Conservation (phyloP, 2,888 invertebrate species). For the Sarcophaga subvicina region DNA sequence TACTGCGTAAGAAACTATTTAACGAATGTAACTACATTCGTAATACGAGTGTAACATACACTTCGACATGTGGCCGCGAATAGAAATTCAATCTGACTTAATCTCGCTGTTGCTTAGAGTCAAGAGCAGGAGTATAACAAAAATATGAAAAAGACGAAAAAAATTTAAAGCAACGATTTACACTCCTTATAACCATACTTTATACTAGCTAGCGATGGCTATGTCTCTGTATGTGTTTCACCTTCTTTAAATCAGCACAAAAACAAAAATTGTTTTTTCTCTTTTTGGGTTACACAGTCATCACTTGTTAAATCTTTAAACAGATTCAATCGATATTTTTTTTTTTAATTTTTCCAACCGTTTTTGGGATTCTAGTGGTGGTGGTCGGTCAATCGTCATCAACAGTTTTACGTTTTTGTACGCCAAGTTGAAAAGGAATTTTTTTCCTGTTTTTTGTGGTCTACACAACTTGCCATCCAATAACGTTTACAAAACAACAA, state of each 20-base stretch:
- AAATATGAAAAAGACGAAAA: conserved; percentile 13
- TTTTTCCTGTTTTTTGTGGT: background rate
- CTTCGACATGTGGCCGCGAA: background rate
- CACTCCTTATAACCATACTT: conserved; percentile 6
- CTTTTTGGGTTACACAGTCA: background rate
- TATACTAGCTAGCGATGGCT: too few relatives aligned
- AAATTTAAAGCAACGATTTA: conserved; percentile 30
- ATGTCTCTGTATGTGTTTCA: background rate
- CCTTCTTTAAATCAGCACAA: background rate
- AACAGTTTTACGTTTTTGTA: background rate
- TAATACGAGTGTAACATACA: background rate
- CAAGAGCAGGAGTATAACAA: background rate
- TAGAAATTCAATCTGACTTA: conserved; percentile 27
- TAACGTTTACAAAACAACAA: conserved; percentile 39
- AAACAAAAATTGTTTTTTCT: background rate
- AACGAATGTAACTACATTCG: background rate
- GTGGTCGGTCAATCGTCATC: conserved; percentile 36
- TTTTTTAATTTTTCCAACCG: background rate
- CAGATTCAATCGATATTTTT: background rate
- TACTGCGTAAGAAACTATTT: background rate
- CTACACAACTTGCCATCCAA: background rate
- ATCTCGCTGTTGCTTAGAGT: conserved; percentile 7
- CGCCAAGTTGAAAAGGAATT: conserved; percentile 5
- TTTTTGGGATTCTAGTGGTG: conserved; percentile 1
- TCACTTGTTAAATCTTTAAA: conserved; percentile 22